Percentiles rank a stretch among this genome's conserved stretches.
Evolutionary conservation across 2,888 invertebrate genomes (phyloP).

Genomic region (Plebejus argus): DNA sequence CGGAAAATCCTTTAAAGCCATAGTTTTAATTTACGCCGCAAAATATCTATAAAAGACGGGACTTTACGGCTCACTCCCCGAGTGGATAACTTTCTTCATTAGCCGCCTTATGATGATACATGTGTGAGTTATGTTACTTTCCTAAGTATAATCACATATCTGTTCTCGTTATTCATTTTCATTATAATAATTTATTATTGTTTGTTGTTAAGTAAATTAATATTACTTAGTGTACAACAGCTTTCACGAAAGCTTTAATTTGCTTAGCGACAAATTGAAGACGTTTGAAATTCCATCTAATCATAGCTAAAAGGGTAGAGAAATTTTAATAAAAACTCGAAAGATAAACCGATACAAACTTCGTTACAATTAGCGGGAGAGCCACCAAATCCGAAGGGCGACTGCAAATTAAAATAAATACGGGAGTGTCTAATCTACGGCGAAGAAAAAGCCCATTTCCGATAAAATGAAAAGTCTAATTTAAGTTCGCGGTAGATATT

Average conservation of each 20-base stretch:
- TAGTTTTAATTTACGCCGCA: conserved; percentile 25
- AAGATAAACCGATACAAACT: conserved; percentile 4
- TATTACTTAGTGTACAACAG: background rate
- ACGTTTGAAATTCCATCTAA: background rate
- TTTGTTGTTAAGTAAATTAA: background rate
- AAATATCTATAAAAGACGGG: conserved; percentile 5
- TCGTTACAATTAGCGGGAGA: conserved; percentile 1
- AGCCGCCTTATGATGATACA: conserved; percentile 8
- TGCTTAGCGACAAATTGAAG: background rate
- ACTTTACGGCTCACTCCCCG: background rate
- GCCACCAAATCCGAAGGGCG: conserved; percentile 11
- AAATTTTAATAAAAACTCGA: background rate
- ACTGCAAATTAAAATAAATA: conserved; percentile 32
- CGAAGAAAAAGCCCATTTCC: conserved; percentile 29
- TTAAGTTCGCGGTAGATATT: conserved; percentile 33
- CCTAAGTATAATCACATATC: conserved; percentile 14
- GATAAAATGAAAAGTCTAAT: conserved; percentile 32
- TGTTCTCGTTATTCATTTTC: background rate
- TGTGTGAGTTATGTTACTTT: conserved; percentile 22
- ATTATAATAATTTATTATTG: conserved; percentile 12
- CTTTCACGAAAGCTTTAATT: background rate
- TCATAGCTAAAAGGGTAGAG: background rate
- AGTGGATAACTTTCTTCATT: conserved; percentile 25
- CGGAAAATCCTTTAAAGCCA: conserved; percentile 32
- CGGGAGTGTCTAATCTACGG: conserved; percentile 30